phyloP scores from a whole-genome alignment of 2,888 invertebrate genomes.

The Agonum fuliginosum region DNA sequence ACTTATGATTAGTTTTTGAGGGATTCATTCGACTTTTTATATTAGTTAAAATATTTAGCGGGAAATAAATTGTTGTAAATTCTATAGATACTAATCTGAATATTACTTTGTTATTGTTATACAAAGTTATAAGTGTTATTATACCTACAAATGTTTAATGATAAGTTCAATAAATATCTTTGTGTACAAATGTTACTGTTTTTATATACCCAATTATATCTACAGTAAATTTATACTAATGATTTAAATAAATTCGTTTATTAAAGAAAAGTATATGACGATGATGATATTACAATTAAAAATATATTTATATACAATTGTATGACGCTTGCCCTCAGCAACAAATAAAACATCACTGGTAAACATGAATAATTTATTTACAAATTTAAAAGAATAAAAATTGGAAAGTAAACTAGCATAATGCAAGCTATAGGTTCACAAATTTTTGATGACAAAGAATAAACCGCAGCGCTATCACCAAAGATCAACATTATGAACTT shows the following conservation, averaged over 20 bases:
- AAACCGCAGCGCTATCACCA: constrained; percentile 25
- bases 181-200: constrained; percentile 4
- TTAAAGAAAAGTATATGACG: constrained; percentile 51
- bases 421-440: constrained; percentile 24
- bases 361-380: constrained; percentile 45
- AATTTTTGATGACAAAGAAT: constrained; percentile 33
- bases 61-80: neutral
- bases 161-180: constrained; percentile 17
- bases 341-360: constrained; percentile 25
- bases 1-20: no score
- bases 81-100: neutral
- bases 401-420: constrained; percentile 35
- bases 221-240: constrained; percentile 6
- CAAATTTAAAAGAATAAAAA: constrained; percentile 39
- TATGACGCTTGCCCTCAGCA: constrained; percentile 21
- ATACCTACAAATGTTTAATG: constrained; percentile 32
- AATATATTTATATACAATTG: constrained; percentile 54
- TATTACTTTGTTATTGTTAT: constrained; percentile 17
- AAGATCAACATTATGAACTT: constrained; percentile 31
- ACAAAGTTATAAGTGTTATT: constrained; percentile 15
- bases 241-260: constrained; percentile 54
- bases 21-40: no score
- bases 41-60: no score
- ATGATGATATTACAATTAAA: constrained; percentile 55
- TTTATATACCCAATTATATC: neutral